A percentile compares a stretch with the other conserved stretches of the same genome.
Evolutionary conservation across 2,797 vertebrate genomes (phyloP).

Genomic region (Sebastes goodei): DNA sequence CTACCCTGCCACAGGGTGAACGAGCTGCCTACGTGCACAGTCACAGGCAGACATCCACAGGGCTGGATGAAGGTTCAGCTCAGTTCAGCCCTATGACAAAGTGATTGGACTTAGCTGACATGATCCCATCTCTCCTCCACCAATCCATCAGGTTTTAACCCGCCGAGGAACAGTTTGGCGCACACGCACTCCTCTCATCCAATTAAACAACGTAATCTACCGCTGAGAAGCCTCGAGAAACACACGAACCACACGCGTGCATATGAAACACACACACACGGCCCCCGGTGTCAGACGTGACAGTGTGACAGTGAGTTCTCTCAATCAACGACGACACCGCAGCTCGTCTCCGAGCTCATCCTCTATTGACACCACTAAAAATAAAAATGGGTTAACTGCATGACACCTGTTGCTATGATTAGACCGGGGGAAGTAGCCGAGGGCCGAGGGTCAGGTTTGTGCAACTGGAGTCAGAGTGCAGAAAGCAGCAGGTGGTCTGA

Average conservation of each 20-base stretch:
- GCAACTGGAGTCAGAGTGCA: conserved; percentile 60
- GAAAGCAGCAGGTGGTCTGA: conserved; percentile 55
- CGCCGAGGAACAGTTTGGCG: not conserved
- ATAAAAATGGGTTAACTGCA: conserved; percentile 71
- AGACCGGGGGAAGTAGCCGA: conserved; percentile 46
- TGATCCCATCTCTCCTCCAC: conserved; percentile 53
- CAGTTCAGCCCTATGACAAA: conserved; percentile 42
- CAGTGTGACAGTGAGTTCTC: not conserved
- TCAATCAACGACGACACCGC: conserved; percentile 9
- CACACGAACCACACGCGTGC: conserved; percentile 5
- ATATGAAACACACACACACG: not conserved
- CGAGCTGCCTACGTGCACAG: conserved; percentile 53
- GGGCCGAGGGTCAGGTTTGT: conserved; percentile 61
- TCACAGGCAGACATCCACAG: conserved; percentile 25
- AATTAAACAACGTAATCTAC: conserved; percentile 56
- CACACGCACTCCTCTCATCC: conserved; percentile 43
- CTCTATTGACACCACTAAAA: conserved; percentile 72
- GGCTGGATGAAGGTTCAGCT: conserved; percentile 11
- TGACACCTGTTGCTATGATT: conserved; percentile 78
- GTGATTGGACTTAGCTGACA: conserved; percentile 56
- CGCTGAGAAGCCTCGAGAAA: not conserved
- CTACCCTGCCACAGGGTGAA: not conserved
- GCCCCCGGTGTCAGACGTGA: not conserved
- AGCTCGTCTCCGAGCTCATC: conserved; percentile 20
- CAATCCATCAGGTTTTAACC: conserved; percentile 28